Evolutionary conservation across 2,113 vertebrate genomes (phyloP).

Genomic region (Ascaphus truei): DNA sequence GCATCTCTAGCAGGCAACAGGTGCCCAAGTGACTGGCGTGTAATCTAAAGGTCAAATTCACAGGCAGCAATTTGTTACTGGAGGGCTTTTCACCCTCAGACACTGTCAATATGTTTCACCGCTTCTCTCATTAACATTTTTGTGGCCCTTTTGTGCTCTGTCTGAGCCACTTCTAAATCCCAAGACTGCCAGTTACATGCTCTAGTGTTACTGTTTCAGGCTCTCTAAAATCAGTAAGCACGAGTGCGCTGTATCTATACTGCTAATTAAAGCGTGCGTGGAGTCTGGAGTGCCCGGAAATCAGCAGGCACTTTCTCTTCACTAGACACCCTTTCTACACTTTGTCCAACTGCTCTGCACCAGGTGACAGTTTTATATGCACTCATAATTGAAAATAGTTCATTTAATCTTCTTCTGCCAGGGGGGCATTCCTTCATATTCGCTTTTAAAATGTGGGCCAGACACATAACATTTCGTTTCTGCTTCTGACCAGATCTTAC

Average conservation of each 20-base stretch:
- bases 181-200: neutral
- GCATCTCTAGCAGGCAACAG: neutral
- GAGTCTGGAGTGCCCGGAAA: neutral
- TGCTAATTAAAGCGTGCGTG: neutral
- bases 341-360: neutral
- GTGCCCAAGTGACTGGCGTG: neutral
- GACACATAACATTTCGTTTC: neutral
- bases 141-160: neutral
- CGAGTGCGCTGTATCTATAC: neutral
- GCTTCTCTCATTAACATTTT: neutral
- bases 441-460: neutral
- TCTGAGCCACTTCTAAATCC: neutral
- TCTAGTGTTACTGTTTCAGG: neutral
- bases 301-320: neutral
- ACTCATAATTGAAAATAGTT: neutral
- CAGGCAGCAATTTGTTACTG: neutral
- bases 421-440: too few species aligned
- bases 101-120: neutral
- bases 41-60: neutral
- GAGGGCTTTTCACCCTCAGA: neutral
- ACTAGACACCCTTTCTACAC: neutral
- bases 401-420: neutral
- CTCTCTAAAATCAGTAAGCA: neutral
- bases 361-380: neutral
- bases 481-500: neutral